Evolutionary conservation across 2,888 invertebrate genomes (phyloP).

Genomic region (Lasius platythorax): DNA sequence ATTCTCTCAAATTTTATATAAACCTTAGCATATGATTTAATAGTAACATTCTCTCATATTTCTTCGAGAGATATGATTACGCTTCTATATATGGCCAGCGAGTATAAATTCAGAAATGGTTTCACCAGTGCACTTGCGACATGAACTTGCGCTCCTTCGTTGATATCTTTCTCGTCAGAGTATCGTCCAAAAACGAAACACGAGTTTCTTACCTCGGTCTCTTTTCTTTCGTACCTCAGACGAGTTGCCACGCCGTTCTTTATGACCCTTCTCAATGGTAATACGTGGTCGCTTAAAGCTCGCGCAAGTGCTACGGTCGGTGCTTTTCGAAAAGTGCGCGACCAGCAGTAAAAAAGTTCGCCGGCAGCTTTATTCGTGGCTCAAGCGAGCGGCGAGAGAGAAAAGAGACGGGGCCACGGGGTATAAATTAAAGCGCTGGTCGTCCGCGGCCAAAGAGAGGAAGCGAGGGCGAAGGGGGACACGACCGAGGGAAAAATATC

Average conservation of each 20-base stretch:
- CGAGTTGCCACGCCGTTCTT: constrained; percentile 45
- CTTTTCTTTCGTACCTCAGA: constrained; percentile 4
- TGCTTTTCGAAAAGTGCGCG: constrained; percentile 72
- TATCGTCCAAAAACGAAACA: constrained; percentile 37
- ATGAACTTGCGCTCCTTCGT: not conserved
- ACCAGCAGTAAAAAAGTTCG: constrained; percentile 71
- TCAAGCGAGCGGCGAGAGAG: constrained; percentile 6
- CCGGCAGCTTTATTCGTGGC: constrained; percentile 64
- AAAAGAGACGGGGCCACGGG: constrained; percentile 12
- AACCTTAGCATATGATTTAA: not conserved
- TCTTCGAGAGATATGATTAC: not conserved
- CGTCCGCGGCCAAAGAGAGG: constrained; percentile 40
- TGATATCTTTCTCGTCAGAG: constrained; percentile 10
- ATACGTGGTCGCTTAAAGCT: constrained; percentile 67
- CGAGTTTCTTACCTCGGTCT: constrained; percentile 1
- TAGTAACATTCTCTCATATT: not conserved
- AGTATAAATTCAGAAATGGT: constrained; percentile 18
- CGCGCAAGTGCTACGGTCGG: constrained; percentile 48
- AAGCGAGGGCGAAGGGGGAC: not conserved
- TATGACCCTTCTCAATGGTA: constrained; percentile 68
- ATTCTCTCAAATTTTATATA: not conserved
- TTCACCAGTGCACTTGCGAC: constrained; percentile 4
- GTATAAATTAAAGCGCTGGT: constrained; percentile 70
- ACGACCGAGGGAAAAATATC: constrained; percentile 36
- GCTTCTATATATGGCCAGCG: constrained; percentile 5